phyloP scores from a whole-genome alignment of 2,797 vertebrate species.

The Myripristis murdjan region DNA sequence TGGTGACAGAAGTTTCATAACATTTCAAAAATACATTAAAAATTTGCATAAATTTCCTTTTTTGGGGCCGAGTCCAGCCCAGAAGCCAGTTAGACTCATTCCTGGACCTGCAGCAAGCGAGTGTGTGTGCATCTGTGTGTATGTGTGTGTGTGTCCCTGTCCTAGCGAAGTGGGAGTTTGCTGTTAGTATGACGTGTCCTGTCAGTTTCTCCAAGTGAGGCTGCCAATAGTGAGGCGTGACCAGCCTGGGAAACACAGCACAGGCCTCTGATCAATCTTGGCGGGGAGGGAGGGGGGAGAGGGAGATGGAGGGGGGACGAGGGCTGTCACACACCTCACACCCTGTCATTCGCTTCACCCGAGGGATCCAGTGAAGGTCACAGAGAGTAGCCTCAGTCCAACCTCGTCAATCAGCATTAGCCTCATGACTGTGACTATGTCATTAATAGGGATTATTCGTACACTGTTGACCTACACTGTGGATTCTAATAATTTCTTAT shows the following conservation, averaged over 20 bases:
- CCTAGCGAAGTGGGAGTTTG: conserved; percentile 40
- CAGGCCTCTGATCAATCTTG: conserved; percentile 54
- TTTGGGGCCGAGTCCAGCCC: no score
- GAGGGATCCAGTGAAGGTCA: conserved; percentile 64
- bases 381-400: conserved; percentile 46
- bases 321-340: conserved; percentile 60
- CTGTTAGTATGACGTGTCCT: conserved; percentile 52
- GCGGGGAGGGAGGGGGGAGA: not conserved
- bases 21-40: no score
- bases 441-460: conserved; percentile 33
- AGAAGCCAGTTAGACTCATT: no score
- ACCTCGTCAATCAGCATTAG: conserved; percentile 68
- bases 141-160: conserved; percentile 7
- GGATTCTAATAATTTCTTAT: conserved; percentile 19
- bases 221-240: conserved; percentile 72
- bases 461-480: conserved; percentile 8
- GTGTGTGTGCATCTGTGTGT: not conserved
- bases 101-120: no score
- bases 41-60: no score
- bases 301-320: not conserved
- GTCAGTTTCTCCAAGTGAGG: conserved; percentile 76
- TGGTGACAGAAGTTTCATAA: no score
- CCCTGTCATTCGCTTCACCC: conserved; percentile 42
- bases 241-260: conserved; percentile 62
- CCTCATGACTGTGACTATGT: conserved; percentile 36